These are phyloP conservation scores for Axea sp. DNA, from an alignment of 2,888 invertebrate genomes.

Conservation along the genomic window DNA sequence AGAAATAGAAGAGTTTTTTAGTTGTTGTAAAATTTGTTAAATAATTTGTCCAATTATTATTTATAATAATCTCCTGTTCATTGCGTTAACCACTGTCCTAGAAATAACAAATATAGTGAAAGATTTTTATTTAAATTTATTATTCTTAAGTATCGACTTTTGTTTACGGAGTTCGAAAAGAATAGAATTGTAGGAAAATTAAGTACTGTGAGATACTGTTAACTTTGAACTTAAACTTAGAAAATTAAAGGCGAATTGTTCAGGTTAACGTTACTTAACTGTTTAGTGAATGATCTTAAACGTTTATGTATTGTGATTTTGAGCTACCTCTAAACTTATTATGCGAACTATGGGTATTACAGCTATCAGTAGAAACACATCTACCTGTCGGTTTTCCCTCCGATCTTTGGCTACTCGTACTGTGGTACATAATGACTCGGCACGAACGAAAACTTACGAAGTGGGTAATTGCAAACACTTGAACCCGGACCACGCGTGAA, in stretches of 20 bases:
- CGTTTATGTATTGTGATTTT: slow-evolving; percentile 48
- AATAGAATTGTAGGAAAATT: too few species aligned
- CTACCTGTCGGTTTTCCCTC: slow-evolving; percentile 47
- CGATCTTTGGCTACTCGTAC: slow-evolving; percentile 30
- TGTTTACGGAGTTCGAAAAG: slow-evolving; percentile 1
- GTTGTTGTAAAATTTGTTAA: too few species aligned
- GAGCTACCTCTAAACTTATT: slow-evolving; percentile 55
- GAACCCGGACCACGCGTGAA: slow-evolving; percentile 66
- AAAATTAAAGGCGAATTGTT: too few species aligned
- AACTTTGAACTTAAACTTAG: too few species aligned
- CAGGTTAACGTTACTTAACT: slow-evolving; percentile 41
- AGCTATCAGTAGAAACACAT: slow-evolving; percentile 54
- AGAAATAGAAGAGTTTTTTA: too few species aligned
- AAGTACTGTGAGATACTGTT: slow-evolving; percentile 39
- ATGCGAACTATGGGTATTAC: slow-evolving; percentile 54
- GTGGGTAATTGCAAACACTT: slow-evolving; percentile 68
- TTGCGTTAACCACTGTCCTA: too few species aligned
- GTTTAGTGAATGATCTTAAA: slow-evolving; percentile 45
- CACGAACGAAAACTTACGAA: slow-evolving; percentile 64
- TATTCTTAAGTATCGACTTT: too few species aligned
- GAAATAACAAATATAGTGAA: too few species aligned
- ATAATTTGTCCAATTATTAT: too few species aligned
- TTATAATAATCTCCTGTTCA: too few species aligned
- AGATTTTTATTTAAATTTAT: too few species aligned
- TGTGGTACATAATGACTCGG: slow-evolving; percentile 53